Evolutionary conservation across 2,888 invertebrate genomes (phyloP).

Genomic region (Parnassius apollo): DNA sequence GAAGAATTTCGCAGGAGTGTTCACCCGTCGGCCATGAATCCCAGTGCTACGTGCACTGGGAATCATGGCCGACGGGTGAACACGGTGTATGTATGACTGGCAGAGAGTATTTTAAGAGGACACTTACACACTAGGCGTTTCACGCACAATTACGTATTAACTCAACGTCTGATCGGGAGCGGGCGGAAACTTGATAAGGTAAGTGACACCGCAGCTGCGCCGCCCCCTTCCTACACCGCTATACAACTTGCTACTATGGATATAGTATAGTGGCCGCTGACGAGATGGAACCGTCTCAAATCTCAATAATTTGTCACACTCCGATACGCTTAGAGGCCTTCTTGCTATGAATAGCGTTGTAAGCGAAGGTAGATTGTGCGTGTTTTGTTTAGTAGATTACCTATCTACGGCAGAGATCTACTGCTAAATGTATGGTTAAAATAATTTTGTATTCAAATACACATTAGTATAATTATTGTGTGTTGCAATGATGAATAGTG

Average conservation of each 20-base stretch:
- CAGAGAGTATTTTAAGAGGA: not conserved
- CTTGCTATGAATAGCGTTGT: no score
- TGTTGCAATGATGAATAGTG: no score
- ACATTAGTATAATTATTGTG: no score
- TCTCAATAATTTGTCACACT: slow-evolving; percentile 1
- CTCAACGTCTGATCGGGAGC: not conserved
- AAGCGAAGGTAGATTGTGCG: no score
- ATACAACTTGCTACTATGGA: not conserved
- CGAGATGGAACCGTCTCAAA: not conserved
- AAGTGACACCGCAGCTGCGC: slow-evolving; percentile 3
- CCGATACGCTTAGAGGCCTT: not conserved
- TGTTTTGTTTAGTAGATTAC: no score
- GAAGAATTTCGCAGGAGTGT: no score
- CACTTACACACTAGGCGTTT: not conserved
- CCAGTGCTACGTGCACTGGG: no score
- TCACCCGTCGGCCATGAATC: no score
- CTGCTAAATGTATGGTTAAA: no score
- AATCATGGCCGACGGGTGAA: no score
- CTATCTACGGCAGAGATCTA: no score
- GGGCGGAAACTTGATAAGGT: slow-evolving; percentile 7
- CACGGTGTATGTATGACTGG: not conserved
- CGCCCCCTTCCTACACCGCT: not conserved
- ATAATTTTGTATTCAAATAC: no score
- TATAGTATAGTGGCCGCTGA: not conserved
- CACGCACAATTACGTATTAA: not conserved